Evolutionary conservation across 1,140 invertebrate genomes (phyloP), one percentile per base, ranked within the genome.

Genomic region (Aphaenogaster floridana): DNA sequence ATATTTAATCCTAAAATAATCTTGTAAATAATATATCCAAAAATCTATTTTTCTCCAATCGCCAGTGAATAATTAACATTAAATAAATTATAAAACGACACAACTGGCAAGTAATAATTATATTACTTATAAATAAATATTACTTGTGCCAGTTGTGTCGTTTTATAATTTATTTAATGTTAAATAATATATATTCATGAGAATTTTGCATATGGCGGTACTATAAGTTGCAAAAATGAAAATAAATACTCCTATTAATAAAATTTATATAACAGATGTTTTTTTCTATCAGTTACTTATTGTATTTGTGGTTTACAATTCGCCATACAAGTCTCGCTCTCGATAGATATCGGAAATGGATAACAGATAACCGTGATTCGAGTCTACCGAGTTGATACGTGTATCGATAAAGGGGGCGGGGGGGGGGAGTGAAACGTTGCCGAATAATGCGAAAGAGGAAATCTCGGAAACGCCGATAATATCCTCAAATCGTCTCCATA

Each of bases 401-500:
- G 36, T 42, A 72, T 59, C 79, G 52, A 72, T 45, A 59, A 61
- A 59, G 48, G 45, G 28, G 28, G 28, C 28, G 28, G 28, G 28
- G 28, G 21, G 21, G 15, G 45, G 45, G 6, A 36, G 39, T 45
- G 61, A 59, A 83, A 81, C 76, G 28, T 64, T 64, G 48, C 52
- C 79, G 54, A 74, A 59, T 59, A 83, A 83, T 61, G 17, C 28
- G 54, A 83, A 54, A 48, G 39, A 74, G 68, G 42, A 59, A 83
- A 83, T 61, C 68, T 52, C 63, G 45, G 63, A 21, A 68, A 54
- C 36, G 63, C n/a, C 77, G 63, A 80, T 80, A 80, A 69, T 50
- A 69, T 54, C 48, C 21, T 48, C 28, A 59, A 72, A 83, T 83
- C 52, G 80, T 48, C 42, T 61, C 21, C 64, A 72, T 52, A 48